Evolutionary conservation across 2,113 vertebrate species (phyloP).

Genomic region (Caracal caracal): DNA sequence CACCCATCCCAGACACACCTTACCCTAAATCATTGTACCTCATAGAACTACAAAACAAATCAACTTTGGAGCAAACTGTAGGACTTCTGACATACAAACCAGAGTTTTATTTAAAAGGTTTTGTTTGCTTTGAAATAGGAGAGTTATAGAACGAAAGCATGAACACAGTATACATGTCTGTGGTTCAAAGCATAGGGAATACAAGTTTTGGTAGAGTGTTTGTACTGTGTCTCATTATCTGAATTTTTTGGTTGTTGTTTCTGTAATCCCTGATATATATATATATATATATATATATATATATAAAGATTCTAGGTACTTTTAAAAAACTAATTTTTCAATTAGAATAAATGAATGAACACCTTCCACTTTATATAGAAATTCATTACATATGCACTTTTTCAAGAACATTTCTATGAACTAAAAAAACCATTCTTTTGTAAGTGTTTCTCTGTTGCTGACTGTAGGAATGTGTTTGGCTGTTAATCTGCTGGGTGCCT

Average conservation of each 20-base stretch:
- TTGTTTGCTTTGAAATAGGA: background rate
- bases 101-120: background rate
- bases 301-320: no score
- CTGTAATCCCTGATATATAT: background rate
- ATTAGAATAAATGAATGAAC: background rate
- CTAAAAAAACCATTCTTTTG: background rate
- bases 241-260: background rate
- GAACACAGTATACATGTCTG: background rate
- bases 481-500: background rate
- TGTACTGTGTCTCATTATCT: background rate
- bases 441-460: background rate
- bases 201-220: background rate
- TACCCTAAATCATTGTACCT: background rate
- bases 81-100: background rate
- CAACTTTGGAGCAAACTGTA: background rate
- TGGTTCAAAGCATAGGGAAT: background rate
- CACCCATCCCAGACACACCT: background rate
- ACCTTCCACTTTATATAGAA: background rate
- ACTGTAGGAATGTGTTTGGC: background rate
- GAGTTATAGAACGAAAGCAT: background rate
- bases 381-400: background rate
- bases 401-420: background rate
- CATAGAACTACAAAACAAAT: background rate
- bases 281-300: no score
- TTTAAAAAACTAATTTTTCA: background rate